Evolutionary conservation across 2,113 vertebrate species (phyloP).

Genomic region (Rhodinocichla rosea): DNA sequence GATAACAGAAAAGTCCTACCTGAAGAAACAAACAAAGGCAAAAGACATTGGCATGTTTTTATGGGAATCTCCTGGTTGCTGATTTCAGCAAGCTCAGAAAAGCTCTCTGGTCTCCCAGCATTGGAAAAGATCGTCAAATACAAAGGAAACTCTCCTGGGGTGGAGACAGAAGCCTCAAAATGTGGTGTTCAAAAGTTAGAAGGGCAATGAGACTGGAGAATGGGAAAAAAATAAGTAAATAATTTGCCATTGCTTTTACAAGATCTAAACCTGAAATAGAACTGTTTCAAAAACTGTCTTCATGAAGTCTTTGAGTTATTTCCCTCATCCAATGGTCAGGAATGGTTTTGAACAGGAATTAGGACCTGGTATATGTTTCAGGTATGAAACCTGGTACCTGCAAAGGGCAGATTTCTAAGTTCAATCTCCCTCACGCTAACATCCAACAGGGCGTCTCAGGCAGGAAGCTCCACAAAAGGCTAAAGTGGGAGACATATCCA

Average conservation of each 20-base stretch:
- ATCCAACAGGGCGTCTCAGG: background rate
- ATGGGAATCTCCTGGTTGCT: background rate
- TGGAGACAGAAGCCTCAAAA: background rate
- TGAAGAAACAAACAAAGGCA: background rate
- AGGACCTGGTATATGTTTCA: background rate
- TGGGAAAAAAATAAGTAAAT: background rate
- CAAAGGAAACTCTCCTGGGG: background rate
- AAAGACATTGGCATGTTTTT: background rate
- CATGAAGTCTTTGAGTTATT: background rate
- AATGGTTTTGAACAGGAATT: background rate
- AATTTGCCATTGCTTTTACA: background rate
- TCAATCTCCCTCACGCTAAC: background rate
- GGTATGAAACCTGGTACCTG: background rate
- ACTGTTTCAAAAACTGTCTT: background rate
- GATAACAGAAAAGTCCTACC: background rate
- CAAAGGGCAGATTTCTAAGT: fast-evolving
- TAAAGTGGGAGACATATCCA: background rate
- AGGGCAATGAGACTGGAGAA: background rate
- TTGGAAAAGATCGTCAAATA: background rate
- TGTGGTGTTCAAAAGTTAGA: background rate
- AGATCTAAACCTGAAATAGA: background rate
- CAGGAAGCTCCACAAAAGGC: background rate
- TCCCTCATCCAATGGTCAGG: background rate
- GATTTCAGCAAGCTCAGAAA: background rate
- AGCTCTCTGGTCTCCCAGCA: background rate